A percentile compares a stretch with the other conserved stretches of the same genome.
Conservation (phyloP, 2,113 vertebrate species). For the zebrafish (Danio rerio) region DNA sequence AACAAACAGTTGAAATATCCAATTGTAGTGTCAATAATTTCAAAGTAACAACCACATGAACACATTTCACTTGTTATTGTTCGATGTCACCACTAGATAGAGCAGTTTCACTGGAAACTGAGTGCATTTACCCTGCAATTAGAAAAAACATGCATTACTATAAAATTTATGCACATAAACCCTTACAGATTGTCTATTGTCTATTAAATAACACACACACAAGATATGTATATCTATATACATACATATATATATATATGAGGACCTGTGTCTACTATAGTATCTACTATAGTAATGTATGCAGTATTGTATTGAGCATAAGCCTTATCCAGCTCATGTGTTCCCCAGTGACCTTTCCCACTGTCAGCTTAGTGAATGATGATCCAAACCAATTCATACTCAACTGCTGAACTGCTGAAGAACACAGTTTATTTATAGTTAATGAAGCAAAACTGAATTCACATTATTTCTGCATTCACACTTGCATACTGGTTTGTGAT, state of each 20-base stretch:
- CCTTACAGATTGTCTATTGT: neutral
- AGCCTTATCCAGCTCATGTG: constrained; percentile 22
- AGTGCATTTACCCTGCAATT: neutral
- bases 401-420: neutral
- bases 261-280: neutral
- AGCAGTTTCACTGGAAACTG: neutral
- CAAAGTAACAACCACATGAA: neutral
- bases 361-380: neutral
- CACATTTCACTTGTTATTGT: neutral
- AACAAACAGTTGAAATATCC: too few relatives aligned
- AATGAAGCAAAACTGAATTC: neutral
- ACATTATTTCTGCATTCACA: constrained; percentile 1
- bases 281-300: neutral
- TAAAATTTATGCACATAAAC: neutral
- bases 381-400: neutral
- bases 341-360: constrained; percentile 12
- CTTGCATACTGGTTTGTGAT: neutral
- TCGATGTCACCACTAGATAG: constrained; percentile 37
- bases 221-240: too few relatives aligned
- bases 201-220: too few relatives aligned
- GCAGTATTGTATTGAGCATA: neutral
- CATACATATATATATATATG: too few relatives aligned
- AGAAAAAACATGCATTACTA: neutral
- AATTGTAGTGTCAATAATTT: neutral
- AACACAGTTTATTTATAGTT: neutral